Evolutionary conservation across 2,797 vertebrate genomes (phyloP).

Genomic region (Hydrophis major): DNA sequence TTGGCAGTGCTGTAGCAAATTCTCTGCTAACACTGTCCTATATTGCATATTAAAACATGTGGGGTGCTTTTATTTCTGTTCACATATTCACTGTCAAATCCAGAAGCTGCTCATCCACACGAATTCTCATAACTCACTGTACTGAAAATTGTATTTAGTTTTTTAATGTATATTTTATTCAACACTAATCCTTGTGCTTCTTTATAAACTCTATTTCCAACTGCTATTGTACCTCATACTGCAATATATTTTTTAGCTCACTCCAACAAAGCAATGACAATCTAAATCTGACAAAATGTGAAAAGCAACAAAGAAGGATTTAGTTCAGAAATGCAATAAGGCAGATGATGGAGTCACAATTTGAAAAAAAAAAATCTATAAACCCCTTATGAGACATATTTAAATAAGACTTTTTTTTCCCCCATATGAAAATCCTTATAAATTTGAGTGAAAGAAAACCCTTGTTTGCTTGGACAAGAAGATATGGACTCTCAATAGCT

Average conservation of each 20-base stretch:
- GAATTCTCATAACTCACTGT: neutral
- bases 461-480: neutral
- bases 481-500: neutral
- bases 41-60: neutral
- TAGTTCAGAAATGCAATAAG: conserved; percentile 9
- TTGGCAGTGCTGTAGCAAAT: neutral
- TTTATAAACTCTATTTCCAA: neutral
- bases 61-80: neutral
- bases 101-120: neutral
- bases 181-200: neutral
- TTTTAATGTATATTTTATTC: neutral
- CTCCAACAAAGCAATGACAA: neutral
- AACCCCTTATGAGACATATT: neutral
- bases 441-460: neutral
- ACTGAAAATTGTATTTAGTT: neutral
- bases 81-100: neutral
- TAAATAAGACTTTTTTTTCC: neutral
- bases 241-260: neutral
- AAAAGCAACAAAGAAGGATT: conserved; percentile 15
- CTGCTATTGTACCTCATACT: neutral
- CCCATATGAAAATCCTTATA: neutral
- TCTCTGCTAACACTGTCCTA: neutral
- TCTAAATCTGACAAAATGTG: neutral
- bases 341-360: neutral
- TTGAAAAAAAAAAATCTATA: neutral